These are phyloP conservation scores for Umimayanthus kanabou DNA, from an alignment of 92 coral and sea anemone species.

Conservation along the genomic window DNA sequence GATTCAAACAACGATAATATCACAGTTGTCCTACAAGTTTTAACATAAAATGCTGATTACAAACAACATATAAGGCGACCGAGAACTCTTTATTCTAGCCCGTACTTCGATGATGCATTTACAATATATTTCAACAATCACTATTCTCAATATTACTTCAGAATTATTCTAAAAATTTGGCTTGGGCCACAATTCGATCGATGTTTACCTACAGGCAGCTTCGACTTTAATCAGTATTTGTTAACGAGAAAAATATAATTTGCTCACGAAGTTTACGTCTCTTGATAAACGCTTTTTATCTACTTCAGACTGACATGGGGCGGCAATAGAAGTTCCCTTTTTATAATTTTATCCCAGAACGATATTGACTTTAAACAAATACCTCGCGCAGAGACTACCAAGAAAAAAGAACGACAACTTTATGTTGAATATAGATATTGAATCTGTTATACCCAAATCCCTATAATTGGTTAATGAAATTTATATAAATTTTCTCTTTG, in stretches of 20 bases:
- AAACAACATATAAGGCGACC: background rate
- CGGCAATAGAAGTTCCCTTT: constrained; percentile 14
- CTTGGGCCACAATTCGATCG: background rate
- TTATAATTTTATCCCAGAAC: background rate
- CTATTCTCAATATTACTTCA: background rate
- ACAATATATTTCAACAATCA: constrained; percentile 9
- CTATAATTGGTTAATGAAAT: constrained; percentile 44
- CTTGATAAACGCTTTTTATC: constrained; percentile 4
- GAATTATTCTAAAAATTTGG: background rate
- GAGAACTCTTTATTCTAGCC: background rate
- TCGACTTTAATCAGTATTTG: constrained; percentile 12
- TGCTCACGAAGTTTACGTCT: constrained; percentile 13
- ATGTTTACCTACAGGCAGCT: constrained; percentile 1
- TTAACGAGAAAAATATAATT: constrained; percentile 32
- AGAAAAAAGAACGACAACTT: background rate
- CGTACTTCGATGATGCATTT: background rate
- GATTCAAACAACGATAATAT: constrained; percentile 32
- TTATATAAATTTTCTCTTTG: constrained; percentile 38
- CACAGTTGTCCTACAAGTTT: background rate
- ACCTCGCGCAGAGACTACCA: background rate
- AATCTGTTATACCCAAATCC: constrained; percentile 27
- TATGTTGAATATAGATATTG: constrained; percentile 7
- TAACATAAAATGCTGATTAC: background rate
- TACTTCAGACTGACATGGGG: constrained; percentile 6
- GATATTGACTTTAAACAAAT: background rate